Evolutionary conservation across 2,797 vertebrate genomes (phyloP).

Genomic region (Octomys mimax): DNA sequence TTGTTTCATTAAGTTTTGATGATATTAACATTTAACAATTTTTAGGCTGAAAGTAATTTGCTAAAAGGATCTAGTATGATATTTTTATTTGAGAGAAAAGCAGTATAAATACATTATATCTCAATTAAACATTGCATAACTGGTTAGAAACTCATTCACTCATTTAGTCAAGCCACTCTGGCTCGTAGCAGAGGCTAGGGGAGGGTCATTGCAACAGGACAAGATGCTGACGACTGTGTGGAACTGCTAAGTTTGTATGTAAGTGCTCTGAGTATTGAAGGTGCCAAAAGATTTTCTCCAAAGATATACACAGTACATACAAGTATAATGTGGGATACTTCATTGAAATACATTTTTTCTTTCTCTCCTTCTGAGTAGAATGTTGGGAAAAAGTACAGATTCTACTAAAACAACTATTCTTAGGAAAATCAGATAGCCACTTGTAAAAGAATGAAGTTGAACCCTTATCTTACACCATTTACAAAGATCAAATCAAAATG

Average conservation of each 20-base stretch:
- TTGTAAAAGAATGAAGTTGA: neutral
- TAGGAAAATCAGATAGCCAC: neutral
- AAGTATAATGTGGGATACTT: neutral
- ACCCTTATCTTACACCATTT: neutral
- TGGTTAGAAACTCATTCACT: neutral
- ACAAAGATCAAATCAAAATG: neutral
- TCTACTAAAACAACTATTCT: neutral
- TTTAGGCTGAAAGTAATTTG: neutral
- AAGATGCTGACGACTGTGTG: neutral
- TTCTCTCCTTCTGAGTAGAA: neutral
- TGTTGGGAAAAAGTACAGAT: neutral
- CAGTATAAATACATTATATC: neutral
- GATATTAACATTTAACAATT: neutral
- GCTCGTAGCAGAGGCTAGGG: neutral
- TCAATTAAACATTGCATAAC: constrained; percentile 27
- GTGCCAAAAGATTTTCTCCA: constrained; percentile 11
- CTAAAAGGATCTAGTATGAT: neutral
- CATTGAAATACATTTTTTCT: constrained; percentile 6
- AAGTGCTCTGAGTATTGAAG: neutral
- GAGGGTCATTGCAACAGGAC: neutral
- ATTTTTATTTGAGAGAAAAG: neutral
- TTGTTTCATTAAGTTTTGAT: constrained; percentile 30
- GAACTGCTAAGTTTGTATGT: neutral
- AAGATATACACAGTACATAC: neutral
- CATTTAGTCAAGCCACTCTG: neutral